Evolutionary conservation across 2,113 vertebrate species (phyloP), one percentile per base, ranked within the genome.

Genomic region (Heteronetta atricapilla): DNA sequence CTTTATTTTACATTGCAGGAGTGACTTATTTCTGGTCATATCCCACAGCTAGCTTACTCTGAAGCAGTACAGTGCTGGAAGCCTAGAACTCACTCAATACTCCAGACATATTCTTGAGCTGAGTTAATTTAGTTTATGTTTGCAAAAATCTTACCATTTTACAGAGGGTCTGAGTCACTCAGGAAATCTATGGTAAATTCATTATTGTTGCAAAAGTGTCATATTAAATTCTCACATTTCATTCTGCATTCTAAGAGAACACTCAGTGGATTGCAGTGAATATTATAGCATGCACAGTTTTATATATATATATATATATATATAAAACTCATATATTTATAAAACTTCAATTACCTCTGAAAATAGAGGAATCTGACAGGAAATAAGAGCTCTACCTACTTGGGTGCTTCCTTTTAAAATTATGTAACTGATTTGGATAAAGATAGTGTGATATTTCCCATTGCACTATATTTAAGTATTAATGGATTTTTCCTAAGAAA

Each of bases 401-500:
- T 93, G 88, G 96, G 73, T 75, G n/a, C 28, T 63, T 95, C 67
- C 55, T 91, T 95, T 95, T 88, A 95, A 95, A 97, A 95, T 93
- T 91, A 87, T 85, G 90, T 87, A 67, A 91, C 67, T 91, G 94
- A 94, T 95, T 93, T 95, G 62, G 70, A 48, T 91, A 89, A 95
- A 96, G 93, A 93, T 93, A 93, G 38, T 62, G 92, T 92, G 90
- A 82, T 96, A 96, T 95, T 97, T 91, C 82, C 86, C 69, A 89
- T 72, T 86, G 62, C 84, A 66, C 56, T 90, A 36, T 82, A 93
- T 93, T 96, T 95, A 95, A 94, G 93, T 85, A 89, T 91, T 95
- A 96, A 94, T 93, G 82, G 90, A 93, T 93, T 94, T 95, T 96
- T 72, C 60, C 74, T 90, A 34, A 53, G 80, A 95, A 95, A 97